These are phyloP conservation scores for Candoia aspera DNA, from an alignment of 2,113 vertebrate genomes.

Conservation along the genomic window DNA sequence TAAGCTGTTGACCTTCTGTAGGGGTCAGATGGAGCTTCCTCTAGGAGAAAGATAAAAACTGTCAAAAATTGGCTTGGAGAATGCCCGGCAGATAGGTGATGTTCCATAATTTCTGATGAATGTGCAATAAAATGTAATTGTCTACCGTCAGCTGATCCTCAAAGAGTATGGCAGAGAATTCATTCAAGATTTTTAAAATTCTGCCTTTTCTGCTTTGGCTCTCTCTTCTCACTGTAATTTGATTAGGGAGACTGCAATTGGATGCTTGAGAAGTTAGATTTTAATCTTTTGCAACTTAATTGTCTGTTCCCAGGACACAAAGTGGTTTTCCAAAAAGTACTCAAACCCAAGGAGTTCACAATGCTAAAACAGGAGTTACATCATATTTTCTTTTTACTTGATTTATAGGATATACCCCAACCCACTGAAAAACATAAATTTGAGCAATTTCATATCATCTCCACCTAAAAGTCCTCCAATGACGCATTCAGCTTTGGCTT, in stretches of 20 bases:
- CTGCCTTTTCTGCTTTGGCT: background rate
- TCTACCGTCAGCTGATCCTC: background rate
- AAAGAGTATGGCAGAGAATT: background rate
- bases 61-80: conserved; percentile 68
- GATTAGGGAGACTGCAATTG: conserved; percentile 15
- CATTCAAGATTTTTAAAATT: conserved; percentile 20
- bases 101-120: conserved; percentile 54
- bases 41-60: conserved; percentile 73
- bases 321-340: background rate
- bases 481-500: background rate
- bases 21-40: conserved; percentile 73
- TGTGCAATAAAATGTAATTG: conserved; percentile 36
- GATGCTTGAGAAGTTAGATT: background rate
- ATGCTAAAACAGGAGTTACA: background rate
- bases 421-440: background rate
- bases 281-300: background rate
- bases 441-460: background rate
- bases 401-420: background rate
- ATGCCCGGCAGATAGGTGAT: conserved; percentile 54
- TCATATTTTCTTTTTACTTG: background rate
- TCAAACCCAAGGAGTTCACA: background rate
- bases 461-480: background rate
- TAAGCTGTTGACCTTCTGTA: conserved; percentile 72
- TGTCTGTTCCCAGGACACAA: background rate
- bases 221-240: background rate